phyloP scores from a whole-genome alignment of 2,113 vertebrate genomes.

The Misgurnus anguillicaudatus region DNA sequence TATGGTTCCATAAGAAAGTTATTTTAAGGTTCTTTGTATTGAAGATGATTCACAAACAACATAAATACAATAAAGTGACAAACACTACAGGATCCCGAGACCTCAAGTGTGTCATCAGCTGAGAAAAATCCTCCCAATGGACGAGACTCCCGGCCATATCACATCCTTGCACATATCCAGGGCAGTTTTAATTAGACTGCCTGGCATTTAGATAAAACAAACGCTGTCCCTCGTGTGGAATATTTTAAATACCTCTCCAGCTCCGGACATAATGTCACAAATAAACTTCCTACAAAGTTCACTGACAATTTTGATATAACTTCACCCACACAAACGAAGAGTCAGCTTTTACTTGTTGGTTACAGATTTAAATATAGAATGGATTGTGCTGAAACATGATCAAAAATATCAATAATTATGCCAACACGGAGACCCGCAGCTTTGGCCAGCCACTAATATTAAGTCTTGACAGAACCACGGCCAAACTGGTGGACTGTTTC shows the following conservation, averaged over 20 bases:
- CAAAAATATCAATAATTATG: slow-evolving; percentile 50
- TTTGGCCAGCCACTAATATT: slow-evolving; percentile 39
- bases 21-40: background rate
- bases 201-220: slow-evolving; percentile 1
- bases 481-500: slow-evolving; percentile 30
- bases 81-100: background rate
- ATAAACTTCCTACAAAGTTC: slow-evolving; percentile 1
- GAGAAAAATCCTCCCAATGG: background rate
- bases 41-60: background rate
- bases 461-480: slow-evolving; percentile 35
- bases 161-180: background rate
- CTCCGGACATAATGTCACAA: background rate
- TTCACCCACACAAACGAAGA: background rate
- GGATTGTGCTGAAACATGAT: slow-evolving; percentile 39
- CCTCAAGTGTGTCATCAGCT: background rate
- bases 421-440: slow-evolving; percentile 19
- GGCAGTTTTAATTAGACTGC: background rate
- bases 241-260: background rate
- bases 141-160: background rate
- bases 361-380: slow-evolving; percentile 36
- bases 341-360: slow-evolving; percentile 20
- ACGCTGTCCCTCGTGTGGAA: background rate
- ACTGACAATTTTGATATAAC: background rate
- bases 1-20: too few relatives aligned
- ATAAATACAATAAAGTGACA: background rate